Conservation (phyloP, 2,797 vertebrate species). For the Pteropus rufus region DNA sequence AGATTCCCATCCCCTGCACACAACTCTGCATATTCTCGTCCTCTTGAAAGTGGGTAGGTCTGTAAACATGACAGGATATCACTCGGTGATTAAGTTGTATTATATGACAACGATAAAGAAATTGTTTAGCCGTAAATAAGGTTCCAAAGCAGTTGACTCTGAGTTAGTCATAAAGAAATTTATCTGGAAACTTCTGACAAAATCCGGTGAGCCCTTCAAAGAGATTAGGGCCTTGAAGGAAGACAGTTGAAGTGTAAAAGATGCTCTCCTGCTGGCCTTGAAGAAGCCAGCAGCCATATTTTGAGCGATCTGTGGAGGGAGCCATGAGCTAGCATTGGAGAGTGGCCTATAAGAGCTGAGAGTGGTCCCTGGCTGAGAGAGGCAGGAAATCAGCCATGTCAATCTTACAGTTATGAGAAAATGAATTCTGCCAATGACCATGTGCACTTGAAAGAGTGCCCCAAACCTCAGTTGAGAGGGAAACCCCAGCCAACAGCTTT, state of each 20-base stretch:
- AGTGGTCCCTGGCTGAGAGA: neutral
- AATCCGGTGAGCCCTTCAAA: neutral
- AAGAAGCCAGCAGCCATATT: neutral
- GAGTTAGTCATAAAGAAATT: neutral
- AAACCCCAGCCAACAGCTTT: neutral
- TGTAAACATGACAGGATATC: neutral
- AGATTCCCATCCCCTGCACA: neutral
- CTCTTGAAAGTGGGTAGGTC: neutral
- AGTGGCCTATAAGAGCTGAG: neutral
- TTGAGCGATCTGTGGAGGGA: neutral
- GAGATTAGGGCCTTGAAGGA: neutral
- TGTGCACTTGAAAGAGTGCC: rapidly evolving
- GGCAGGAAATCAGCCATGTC: neutral
- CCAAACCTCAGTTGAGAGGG: neutral
- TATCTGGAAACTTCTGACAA: neutral
- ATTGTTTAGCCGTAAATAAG: neutral
- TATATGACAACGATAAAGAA: neutral
- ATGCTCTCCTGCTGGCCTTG: neutral
- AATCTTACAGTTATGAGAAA: neutral
- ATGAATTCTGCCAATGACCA: neutral
- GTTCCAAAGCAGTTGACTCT: neutral
- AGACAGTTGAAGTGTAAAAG: neutral
- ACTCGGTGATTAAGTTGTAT: neutral
- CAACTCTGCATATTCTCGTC: neutral
- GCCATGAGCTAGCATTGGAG: neutral